A percentile compares a stretch with the other conserved stretches of the same genome.
Evolutionary conservation across 1,140 invertebrate genomes (phyloP).

Genomic region (Muscidifurax raptorellus): DNA sequence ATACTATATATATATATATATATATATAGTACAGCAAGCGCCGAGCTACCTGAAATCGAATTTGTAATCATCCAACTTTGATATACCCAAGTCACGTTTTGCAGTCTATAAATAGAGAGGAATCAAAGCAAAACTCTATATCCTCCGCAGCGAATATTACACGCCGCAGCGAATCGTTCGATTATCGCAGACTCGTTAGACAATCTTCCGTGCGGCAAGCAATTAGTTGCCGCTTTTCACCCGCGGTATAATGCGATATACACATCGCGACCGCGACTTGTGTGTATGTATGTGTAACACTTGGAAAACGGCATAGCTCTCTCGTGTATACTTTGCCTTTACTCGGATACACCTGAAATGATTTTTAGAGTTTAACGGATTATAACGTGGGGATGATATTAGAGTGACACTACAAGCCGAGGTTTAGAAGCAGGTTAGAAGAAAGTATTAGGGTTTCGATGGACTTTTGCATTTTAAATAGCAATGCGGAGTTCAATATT

Average conservation of each 20-base stretch:
- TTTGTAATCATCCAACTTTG: no score
- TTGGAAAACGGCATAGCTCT: slow-evolving; percentile 18
- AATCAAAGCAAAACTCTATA: not conserved
- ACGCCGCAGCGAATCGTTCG: not conserved
- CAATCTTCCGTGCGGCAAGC: not conserved
- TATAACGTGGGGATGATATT: not conserved
- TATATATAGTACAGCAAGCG: no score
- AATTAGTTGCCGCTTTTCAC: slow-evolving; percentile 21
- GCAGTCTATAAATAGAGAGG: no score
- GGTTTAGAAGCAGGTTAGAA: no score
- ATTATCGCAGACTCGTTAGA: not conserved
- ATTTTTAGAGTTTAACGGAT: not conserved
- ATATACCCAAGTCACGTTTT: no score
- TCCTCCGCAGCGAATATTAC: not conserved
- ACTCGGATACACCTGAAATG: not conserved
- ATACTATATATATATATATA: no score
- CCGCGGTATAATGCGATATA: slow-evolving; percentile 5
- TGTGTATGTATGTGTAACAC: not conserved
- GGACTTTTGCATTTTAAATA: no score
- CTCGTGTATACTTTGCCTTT: slow-evolving; percentile 29
- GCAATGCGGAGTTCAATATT: no score
- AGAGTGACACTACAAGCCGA: slow-evolving; percentile 31
- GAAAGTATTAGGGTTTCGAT: no score
- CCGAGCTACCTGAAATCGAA: no score
- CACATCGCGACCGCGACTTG: not conserved